phyloP scores from a whole-genome alignment of 2,113 vertebrate species.

The Cnemophilus loriae region DNA sequence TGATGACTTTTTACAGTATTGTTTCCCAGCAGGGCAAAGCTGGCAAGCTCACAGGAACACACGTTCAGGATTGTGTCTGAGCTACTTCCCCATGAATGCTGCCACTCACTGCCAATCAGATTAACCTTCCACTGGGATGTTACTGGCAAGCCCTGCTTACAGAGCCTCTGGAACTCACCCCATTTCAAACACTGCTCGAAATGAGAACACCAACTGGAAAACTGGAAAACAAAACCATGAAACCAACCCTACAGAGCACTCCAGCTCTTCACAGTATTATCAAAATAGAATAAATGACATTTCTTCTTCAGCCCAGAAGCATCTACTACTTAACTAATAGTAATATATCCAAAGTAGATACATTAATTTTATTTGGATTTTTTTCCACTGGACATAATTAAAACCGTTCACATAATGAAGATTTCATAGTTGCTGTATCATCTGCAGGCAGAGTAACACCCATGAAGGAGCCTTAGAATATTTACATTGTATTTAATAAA shows the following conservation, averaged over 20 bases:
- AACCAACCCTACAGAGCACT: neutral
- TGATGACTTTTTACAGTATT: slow-evolving; percentile 1
- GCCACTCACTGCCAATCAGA: neutral
- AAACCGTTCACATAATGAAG: neutral
- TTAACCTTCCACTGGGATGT: neutral
- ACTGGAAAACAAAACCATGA: neutral
- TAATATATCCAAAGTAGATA: neutral
- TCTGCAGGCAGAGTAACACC: neutral
- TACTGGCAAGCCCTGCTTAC: neutral
- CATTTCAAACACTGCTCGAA: neutral
- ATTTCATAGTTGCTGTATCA: neutral
- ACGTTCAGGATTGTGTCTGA: neutral
- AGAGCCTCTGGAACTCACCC: neutral
- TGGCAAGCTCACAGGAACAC: slow-evolving; percentile 3
- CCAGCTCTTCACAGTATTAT: neutral
- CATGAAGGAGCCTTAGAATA: neutral
- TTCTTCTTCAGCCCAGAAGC: neutral
- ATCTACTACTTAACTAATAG: neutral
- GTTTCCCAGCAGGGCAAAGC: slow-evolving; percentile 5
- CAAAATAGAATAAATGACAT: neutral
- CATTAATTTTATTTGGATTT: neutral
- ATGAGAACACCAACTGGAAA: neutral
- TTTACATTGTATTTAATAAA: neutral
- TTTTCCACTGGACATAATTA: neutral
- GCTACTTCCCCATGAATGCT: neutral